Evolutionary conservation across 1,140 invertebrate species (phyloP), one percentile per base, ranked within the genome.

Genomic region (Pinna nobilis): DNA sequence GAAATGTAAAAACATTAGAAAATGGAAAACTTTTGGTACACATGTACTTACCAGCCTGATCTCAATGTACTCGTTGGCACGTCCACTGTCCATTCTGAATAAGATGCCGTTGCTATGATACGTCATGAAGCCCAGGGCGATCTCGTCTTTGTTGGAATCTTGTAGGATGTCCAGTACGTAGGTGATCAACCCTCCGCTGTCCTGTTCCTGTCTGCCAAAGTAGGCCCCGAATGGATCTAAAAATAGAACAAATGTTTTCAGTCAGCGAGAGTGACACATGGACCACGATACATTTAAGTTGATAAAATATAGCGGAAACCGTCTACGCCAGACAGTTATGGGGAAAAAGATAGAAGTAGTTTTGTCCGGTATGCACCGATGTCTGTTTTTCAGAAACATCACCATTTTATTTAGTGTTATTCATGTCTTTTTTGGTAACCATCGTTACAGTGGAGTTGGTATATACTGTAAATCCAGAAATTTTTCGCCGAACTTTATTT

Each of bases 51-150:
- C 86, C 78, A 87, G 47, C 77, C 68, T 77, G 2, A 83, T 69
- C 15, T 85, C 82, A n/a, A 87, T 84, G 64, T 76, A 86, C 33
- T 87, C 84, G 9, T 70, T 64, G 44, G 73, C 72, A 4, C 64
- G 51, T 23, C 61, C 70, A 55, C 83, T 82, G 23, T 78, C 78
- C 13, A 84, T 59, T 55, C 80, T 81, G 25, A 80, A 59, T 2
- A 87, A 55, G 0, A 80, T 70, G 6, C 84, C 85, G 63, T 87
- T 75, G 37, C 70, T 41, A 55, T 84, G 76, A 15, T 68, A 61
- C 0, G 86, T 87, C 83, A 86, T 87, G 55, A 87, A 84, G 2
- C 85, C 86, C 64, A 87, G 80, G 3, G 83, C 82, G 23, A 87
- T 71, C 39, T 83, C 66, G 55, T 87, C 85, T 9, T 59, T 39